Evolutionary conservation across 2,113 vertebrate species (phyloP).

Genomic region (Myxocyprinus asiaticus): DNA sequence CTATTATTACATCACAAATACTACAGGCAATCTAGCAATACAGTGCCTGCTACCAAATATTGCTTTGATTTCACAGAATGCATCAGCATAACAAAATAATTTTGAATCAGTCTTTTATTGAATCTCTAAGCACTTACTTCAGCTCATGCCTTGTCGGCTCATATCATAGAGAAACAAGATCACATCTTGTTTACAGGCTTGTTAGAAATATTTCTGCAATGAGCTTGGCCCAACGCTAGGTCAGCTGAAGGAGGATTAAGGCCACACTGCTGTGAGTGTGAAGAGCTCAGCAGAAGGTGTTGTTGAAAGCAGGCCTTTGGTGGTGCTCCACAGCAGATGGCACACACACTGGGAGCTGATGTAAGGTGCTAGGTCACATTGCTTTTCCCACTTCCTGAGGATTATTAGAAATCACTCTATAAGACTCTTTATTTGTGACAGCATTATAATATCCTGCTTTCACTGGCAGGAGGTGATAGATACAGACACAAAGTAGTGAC

Average conservation of each 20-base stretch:
- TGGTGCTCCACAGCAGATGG: slow-evolving; percentile 45
- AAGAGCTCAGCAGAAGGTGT: slow-evolving; percentile 46
- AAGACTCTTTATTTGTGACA: background rate
- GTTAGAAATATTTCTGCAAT: slow-evolving; percentile 21
- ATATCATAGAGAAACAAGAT: background rate
- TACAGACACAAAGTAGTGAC: background rate
- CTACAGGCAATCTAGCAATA: background rate
- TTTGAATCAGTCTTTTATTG: slow-evolving; percentile 12
- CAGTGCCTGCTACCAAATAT: slow-evolving; percentile 14
- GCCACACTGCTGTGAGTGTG: slow-evolving; percentile 48
- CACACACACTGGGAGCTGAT: slow-evolving; percentile 18
- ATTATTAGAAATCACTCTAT: slow-evolving; percentile 27
- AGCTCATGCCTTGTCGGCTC: background rate
- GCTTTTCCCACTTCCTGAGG: slow-evolving; percentile 25
- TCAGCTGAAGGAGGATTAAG: slow-evolving; percentile 52
- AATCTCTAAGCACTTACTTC: slow-evolving; percentile 26
- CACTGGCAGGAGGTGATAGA: background rate
- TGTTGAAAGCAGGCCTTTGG: slow-evolving; percentile 21
- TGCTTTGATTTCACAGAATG: background rate
- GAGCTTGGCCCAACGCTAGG: slow-evolving; percentile 1
- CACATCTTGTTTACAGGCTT: slow-evolving; percentile 18
- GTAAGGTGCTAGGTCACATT: slow-evolving; percentile 39
- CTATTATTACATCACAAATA: no score
- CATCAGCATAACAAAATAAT: background rate
- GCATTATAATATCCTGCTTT: slow-evolving; percentile 1